Conservation (phyloP, 2,113 vertebrate genomes). For the Pelecanus crispus region DNA sequence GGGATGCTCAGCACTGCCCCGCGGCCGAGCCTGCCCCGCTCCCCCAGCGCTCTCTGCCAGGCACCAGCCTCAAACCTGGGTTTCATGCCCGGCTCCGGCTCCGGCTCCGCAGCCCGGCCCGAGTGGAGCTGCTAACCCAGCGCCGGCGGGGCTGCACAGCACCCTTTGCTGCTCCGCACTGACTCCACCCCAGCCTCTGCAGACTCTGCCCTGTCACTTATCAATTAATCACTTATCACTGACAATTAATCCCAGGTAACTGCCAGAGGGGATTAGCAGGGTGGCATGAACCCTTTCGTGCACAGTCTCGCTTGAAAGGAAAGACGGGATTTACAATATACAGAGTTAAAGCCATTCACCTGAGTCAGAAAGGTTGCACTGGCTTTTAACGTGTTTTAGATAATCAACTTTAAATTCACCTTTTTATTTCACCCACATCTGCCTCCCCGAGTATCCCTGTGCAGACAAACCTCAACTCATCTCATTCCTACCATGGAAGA, state of each 20-base stretch:
- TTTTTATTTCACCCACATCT: background rate
- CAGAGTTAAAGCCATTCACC: background rate
- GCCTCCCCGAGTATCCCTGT: background rate
- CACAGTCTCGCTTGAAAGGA: background rate
- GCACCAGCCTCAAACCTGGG: background rate
- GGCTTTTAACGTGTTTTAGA: background rate
- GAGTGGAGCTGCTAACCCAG: background rate
- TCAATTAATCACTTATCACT: too few relatives aligned
- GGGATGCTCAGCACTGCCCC: background rate
- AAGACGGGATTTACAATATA: rapidly evolving
- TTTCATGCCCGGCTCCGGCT: background rate
- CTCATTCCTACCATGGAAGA: background rate
- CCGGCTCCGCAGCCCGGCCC: background rate
- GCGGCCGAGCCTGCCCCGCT: background rate
- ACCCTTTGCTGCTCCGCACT: background rate
- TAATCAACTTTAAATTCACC: background rate
- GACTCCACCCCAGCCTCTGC: background rate
- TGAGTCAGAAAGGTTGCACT: background rate
- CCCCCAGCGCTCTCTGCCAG: background rate
- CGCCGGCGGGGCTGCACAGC: background rate
- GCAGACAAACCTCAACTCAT: background rate
- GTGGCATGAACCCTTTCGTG: background rate
- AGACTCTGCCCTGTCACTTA: background rate
- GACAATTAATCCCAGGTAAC: background rate
- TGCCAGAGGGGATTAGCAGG: background rate